Conservation (phyloP, 2,113 vertebrate species). For the Panurus biarmicus region DNA sequence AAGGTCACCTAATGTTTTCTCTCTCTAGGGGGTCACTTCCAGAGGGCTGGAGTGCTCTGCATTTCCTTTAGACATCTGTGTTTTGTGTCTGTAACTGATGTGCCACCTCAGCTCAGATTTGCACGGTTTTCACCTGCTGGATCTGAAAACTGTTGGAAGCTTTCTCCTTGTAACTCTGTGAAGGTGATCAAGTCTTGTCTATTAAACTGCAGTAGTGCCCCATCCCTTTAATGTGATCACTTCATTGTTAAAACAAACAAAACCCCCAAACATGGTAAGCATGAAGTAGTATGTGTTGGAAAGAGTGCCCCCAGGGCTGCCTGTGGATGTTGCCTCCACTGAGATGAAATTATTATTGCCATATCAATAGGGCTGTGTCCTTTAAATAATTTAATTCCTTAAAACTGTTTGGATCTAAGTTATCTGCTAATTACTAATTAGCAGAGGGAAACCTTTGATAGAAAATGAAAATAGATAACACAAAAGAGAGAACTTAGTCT, state of each 20-base stretch:
- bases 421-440: neutral
- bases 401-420: neutral
- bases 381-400: neutral
- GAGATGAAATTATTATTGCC: neutral
- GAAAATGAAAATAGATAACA: neutral
- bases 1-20: neutral
- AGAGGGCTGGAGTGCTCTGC: neutral
- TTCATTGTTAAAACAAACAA: neutral
- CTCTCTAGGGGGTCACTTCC: neutral
- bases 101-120: neutral
- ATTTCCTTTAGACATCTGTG: neutral
- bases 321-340: neutral
- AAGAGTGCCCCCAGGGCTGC: neutral
- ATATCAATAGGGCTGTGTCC: neutral
- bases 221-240: neutral
- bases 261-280: accelerated
- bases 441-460: neutral
- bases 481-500: neutral
- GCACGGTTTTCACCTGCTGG: neutral
- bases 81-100: neutral
- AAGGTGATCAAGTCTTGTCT: neutral
- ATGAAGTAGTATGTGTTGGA: neutral
- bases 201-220: neutral
- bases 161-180: neutral
- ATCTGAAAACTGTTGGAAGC: neutral